Conservation (phyloP, 2,113 vertebrate species). For the Sminthopsis crassicaudata region DNA sequence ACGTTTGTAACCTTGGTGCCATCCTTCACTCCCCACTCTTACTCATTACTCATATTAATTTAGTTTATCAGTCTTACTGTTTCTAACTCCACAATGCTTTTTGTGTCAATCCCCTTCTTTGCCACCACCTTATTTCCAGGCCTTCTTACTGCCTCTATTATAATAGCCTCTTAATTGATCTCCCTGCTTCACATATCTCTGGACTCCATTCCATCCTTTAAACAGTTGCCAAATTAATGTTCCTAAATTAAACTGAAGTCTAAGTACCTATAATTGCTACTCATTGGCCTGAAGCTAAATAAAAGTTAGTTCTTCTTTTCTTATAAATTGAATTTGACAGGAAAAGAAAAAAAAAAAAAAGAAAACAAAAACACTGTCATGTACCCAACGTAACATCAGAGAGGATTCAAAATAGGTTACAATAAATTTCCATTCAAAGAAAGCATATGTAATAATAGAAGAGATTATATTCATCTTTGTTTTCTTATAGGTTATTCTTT, state of each 20-base stretch:
- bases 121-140: background rate
- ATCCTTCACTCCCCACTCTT: background rate
- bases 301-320: background rate
- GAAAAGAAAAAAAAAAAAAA: too few relatives aligned
- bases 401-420: too few relatives aligned
- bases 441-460: too few relatives aligned
- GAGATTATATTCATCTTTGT: too few relatives aligned
- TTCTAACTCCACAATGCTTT: background rate
- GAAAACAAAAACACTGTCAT: too few relatives aligned
- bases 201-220: background rate
- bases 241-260: background rate
- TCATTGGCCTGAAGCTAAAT: background rate
- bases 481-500: too few relatives aligned
- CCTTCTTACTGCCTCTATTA: background rate
- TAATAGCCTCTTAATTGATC: background rate
- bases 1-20: background rate
- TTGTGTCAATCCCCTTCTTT: background rate
- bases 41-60: background rate
- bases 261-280: background rate
- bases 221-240: background rate
- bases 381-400: too few relatives aligned
- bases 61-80: background rate
- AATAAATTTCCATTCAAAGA: too few relatives aligned
- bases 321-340: too few relatives aligned
- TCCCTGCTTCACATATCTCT: background rate